Conservation (phyloP, 2,888 invertebrate species). For the Sinodicranocentrus sp. region DNA sequence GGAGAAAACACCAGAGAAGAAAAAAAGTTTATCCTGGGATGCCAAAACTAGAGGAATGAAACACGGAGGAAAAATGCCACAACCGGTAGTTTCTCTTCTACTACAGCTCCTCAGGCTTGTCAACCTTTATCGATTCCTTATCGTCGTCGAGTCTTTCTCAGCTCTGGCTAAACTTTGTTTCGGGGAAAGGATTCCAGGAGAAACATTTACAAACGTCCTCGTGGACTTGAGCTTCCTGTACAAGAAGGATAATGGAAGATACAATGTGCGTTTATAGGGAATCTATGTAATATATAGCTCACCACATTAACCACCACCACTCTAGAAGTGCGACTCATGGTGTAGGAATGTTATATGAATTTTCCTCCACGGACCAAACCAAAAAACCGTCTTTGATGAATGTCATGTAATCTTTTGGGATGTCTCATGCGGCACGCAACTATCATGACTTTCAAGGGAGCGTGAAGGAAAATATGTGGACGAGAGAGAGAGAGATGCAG, state of each 20-base stretch:
- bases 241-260: background rate
- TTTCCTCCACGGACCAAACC: background rate
- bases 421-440: constrained; percentile 54
- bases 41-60: no score
- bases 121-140: constrained; percentile 62
- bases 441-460: constrained; percentile 21
- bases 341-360: background rate
- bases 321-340: background rate
- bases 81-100: constrained; percentile 55
- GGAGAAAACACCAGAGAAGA: no score
- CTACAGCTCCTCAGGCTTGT: constrained; percentile 38
- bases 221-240: background rate
- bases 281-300: background rate
- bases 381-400: constrained; percentile 56
- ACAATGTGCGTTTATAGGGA: background rate
- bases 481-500: background rate
- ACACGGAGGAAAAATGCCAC: constrained; percentile 51
- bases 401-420: constrained; percentile 64
- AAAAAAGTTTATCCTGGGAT: no score
- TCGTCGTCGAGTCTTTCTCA: background rate
- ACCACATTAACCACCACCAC: constrained; percentile 40
- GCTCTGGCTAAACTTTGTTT: background rate
- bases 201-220: no score
- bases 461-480: background rate
- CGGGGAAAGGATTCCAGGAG: no score